phyloP scores from a whole-genome alignment of 2,113 vertebrate species.

The Sus scrofa region DNA sequence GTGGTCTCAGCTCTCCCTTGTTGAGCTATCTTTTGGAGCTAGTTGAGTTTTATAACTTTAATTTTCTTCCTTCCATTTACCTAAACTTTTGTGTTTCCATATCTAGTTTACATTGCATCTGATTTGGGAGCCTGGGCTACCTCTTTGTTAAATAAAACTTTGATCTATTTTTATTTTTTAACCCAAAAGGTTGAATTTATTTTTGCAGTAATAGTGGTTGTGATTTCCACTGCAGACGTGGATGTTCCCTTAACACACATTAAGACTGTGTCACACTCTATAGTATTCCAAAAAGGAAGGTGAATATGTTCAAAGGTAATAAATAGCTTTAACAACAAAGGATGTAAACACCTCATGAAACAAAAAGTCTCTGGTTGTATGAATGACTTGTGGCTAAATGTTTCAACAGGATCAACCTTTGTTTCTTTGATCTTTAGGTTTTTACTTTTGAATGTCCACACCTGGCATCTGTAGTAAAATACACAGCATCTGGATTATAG shows the following conservation, averaged over 20 bases:
- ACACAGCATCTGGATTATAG: conserved; percentile 76
- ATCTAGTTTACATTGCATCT: background rate
- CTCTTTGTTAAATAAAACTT: background rate
- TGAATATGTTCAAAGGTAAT: conserved; percentile 78
- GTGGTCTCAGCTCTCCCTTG: background rate
- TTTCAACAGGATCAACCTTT: conserved; percentile 65
- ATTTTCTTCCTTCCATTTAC: background rate
- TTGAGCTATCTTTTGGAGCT: background rate
- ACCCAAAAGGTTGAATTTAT: conserved; percentile 9
- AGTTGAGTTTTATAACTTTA: background rate
- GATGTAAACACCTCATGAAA: conserved; percentile 79
- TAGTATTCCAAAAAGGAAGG: conserved; percentile 61
- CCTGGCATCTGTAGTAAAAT: conserved; percentile 74
- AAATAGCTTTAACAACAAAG: conserved; percentile 74
- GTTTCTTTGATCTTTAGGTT: conserved; percentile 80
- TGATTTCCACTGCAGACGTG: background rate
- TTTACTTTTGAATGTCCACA: conserved; percentile 81
- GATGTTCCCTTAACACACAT: conserved; percentile 56
- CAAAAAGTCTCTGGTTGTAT: conserved; percentile 54
- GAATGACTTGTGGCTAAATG: conserved; percentile 76
- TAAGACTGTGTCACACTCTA: conserved; percentile 38
- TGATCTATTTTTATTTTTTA: background rate
- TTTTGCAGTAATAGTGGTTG: background rate
- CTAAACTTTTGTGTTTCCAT: background rate
- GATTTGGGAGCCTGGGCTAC: background rate